Conservation (phyloP, 2,888 invertebrate genomes). For the Agapostemon virescens region DNA sequence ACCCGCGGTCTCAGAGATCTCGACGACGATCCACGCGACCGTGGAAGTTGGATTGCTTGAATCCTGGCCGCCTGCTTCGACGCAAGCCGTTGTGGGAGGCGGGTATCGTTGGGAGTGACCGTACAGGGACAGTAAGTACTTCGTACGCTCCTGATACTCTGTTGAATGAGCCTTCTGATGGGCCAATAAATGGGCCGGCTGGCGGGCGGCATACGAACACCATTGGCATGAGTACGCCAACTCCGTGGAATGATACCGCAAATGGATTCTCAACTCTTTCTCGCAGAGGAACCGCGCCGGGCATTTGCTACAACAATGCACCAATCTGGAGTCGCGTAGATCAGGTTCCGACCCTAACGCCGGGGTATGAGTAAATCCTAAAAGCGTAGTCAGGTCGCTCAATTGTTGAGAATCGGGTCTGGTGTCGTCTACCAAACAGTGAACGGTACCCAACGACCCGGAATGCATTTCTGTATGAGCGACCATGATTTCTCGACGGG, state of each 20-base stretch:
- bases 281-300: constrained; percentile 91
- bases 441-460: constrained; percentile 86
- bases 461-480: constrained; percentile 89
- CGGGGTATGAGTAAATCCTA: constrained; percentile 71
- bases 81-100: constrained; percentile 83
- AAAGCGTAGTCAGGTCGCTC: constrained; percentile 72
- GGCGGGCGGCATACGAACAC: constrained; percentile 89
- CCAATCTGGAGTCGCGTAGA: constrained; percentile 72
- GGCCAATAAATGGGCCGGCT: constrained; percentile 85
- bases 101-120: constrained; percentile 85
- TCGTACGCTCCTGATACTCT: constrained; percentile 90
- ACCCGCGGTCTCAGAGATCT: constrained; percentile 54
- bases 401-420: constrained; percentile 82
- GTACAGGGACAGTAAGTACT: constrained; percentile 85
- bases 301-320: constrained; percentile 90
- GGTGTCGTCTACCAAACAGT: constrained; percentile 86
- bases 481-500: constrained; percentile 86
- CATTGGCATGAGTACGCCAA: constrained; percentile 87
- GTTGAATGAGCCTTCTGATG: constrained; percentile 89
- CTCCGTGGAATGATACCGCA: constrained; percentile 85
- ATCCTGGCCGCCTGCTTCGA: constrained; percentile 68
- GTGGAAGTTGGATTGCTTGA: constrained; percentile 44
- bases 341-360: constrained; percentile 74
- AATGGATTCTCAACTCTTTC: constrained; percentile 87
- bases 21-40: constrained; percentile 77